These are phyloP conservation scores for Sacculina carcini DNA, from an alignment of 2,888 invertebrate species.

Conservation along the genomic window DNA sequence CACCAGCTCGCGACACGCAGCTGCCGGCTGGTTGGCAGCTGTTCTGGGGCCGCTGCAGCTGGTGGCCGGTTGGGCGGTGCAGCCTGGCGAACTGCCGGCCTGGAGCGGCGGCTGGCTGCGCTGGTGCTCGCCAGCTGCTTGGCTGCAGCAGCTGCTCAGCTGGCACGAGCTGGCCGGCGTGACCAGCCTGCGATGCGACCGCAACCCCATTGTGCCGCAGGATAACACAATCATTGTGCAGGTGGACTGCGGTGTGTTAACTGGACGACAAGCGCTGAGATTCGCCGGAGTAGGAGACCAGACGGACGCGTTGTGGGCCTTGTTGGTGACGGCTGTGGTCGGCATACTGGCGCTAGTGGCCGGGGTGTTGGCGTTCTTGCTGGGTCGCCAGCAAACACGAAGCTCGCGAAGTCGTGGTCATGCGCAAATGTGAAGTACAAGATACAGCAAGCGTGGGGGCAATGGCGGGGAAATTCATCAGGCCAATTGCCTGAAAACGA, in stretches of 20 bases:
- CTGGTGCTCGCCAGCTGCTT: constrained; percentile 40
- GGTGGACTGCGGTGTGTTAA: constrained; percentile 13
- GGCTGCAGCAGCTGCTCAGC: constrained; percentile 39
- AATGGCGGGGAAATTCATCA: too few relatives aligned
- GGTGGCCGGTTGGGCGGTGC: constrained; percentile 36
- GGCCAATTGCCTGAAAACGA: too few relatives aligned
- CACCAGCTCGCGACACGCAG: constrained; percentile 32
- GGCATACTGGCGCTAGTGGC: constrained; percentile 9
- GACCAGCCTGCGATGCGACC: constrained; percentile 17
- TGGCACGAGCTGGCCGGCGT: constrained; percentile 31
- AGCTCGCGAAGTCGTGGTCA: too few relatives aligned
- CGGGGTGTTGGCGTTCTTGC: constrained; percentile 9
- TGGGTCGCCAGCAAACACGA: constrained; percentile 8
- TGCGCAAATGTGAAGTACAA: too few relatives aligned
- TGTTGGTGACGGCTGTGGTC: constrained; percentile 9
- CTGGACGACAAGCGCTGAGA: constrained; percentile 10
- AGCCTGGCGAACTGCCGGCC: constrained; percentile 35
- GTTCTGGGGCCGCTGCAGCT: constrained; percentile 23
- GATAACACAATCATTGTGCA: constrained; percentile 35
- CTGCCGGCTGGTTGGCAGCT: constrained; percentile 32
- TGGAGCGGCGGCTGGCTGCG: constrained; percentile 39
- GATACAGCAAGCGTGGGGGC: too few relatives aligned
- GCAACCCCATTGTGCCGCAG: constrained; percentile 46
- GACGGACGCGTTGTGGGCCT: constrained; percentile 10
- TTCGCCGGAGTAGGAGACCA: constrained; percentile 10